Percentiles rank a stretch among this genome's conserved stretches.
phyloP scores from a whole-genome alignment of 2,888 invertebrate species.

The Cephus pulcher region DNA sequence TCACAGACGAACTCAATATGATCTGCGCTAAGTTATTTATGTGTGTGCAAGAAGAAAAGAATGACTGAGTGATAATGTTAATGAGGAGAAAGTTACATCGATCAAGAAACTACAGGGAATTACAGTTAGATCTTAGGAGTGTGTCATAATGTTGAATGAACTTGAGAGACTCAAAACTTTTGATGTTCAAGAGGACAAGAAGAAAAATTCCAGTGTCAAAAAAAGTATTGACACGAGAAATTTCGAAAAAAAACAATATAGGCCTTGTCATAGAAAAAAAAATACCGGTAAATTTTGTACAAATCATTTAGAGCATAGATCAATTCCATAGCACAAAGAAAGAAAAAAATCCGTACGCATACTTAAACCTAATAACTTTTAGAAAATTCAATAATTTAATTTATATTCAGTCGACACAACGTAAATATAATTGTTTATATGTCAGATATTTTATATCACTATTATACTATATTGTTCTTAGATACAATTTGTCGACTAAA shows the following conservation, averaged over 20 bases:
- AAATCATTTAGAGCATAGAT: background rate
- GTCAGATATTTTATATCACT: background rate
- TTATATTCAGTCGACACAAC: background rate
- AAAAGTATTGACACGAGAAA: background rate
- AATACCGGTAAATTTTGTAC: background rate
- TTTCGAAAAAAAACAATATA: background rate
- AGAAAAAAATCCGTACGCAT: background rate
- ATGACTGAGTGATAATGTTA: conserved; percentile 33
- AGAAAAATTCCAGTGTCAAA: background rate
- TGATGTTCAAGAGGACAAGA: background rate
- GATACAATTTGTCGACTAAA: too few species aligned
- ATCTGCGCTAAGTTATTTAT: conserved; percentile 84
- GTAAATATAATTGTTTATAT: background rate
- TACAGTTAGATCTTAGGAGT: background rate
- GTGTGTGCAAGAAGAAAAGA: conserved; percentile 78
- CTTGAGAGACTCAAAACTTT: background rate
- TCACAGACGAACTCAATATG: conserved; percentile 75
- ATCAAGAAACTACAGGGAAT: background rate
- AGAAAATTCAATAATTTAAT: background rate
- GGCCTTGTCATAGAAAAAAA: background rate
- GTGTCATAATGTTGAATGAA: background rate
- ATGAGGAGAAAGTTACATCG: background rate
- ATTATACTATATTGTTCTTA: background rate
- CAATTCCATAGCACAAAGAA: background rate
- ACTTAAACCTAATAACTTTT: background rate